Evolutionary conservation across 2,888 invertebrate genomes (phyloP).

Genomic region (Apotomis capreana): DNA sequence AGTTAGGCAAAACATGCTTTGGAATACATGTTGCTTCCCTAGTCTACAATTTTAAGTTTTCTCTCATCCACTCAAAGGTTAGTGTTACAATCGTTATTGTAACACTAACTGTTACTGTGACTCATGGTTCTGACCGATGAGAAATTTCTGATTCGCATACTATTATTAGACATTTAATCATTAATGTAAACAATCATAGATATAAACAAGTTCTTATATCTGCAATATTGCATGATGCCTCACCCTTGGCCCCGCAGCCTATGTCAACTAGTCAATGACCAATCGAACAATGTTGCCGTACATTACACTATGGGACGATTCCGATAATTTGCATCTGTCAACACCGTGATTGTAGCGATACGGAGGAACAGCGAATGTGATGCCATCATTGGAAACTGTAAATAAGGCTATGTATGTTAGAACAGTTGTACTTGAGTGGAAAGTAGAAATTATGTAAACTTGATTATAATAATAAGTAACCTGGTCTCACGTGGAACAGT

Average conservation of each 20-base stretch:
- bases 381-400: background rate
- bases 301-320: slow-evolving; percentile 5
- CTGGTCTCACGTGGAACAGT: no score
- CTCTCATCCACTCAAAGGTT: no score
- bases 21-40: no score
- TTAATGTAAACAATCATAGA: background rate
- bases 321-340: slow-evolving; percentile 27
- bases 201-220: background rate
- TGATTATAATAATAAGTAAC: no score
- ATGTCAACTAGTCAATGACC: background rate
- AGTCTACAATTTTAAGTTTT: no score
- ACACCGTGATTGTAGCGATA: slow-evolving; percentile 11
- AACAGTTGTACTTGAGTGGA: no score
- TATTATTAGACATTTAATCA: background rate
- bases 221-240: background rate
- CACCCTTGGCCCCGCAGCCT: background rate
- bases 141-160: background rate
- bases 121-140: no score
- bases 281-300: slow-evolving; percentile 1
- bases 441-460: no score
- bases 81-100: no score
- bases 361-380: background rate
- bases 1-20: no score
- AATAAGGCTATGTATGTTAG: background rate
- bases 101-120: no score